These are phyloP conservation scores for Mus caroli DNA, from an alignment of 2,797 vertebrate species.

Conservation along the genomic window DNA sequence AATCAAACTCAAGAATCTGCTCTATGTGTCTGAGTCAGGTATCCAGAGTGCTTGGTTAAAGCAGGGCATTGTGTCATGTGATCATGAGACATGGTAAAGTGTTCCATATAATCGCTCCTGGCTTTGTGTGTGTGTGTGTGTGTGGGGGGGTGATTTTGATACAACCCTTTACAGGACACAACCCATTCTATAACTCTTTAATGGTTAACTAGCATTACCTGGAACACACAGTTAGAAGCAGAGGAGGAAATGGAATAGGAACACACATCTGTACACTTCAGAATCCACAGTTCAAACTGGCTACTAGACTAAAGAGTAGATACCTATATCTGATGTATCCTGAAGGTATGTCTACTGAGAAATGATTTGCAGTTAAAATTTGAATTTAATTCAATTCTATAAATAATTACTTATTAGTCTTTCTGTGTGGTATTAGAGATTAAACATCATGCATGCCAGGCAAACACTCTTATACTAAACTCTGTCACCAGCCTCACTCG, in stretches of 20 bases:
- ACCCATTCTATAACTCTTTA: not conserved
- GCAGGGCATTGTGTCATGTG: not conserved
- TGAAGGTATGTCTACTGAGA: not conserved
- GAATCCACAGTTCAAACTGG: not conserved
- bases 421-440: not conserved
- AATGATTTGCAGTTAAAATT: not conserved
- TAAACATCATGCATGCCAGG: not conserved
- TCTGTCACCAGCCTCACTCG: not conserved
- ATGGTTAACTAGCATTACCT: not conserved
- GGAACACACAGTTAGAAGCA: not conserved
- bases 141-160: not conserved
- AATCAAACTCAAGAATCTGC: not conserved
- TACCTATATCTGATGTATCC: not conserved
- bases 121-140: not conserved
- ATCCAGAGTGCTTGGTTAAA: not conserved
- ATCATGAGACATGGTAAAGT: not conserved
- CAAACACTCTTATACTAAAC: not conserved
- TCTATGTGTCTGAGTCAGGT: not conserved
- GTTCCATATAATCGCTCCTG: not conserved
- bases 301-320: not conserved
- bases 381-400: conserved; percentile 45
- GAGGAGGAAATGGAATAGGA: not conserved
- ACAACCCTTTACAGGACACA: not conserved
- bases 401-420: not conserved
- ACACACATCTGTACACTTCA: not conserved